Evolutionary conservation across 2,888 invertebrate species (phyloP).

Genomic region (Oscheius sp.): DNA sequence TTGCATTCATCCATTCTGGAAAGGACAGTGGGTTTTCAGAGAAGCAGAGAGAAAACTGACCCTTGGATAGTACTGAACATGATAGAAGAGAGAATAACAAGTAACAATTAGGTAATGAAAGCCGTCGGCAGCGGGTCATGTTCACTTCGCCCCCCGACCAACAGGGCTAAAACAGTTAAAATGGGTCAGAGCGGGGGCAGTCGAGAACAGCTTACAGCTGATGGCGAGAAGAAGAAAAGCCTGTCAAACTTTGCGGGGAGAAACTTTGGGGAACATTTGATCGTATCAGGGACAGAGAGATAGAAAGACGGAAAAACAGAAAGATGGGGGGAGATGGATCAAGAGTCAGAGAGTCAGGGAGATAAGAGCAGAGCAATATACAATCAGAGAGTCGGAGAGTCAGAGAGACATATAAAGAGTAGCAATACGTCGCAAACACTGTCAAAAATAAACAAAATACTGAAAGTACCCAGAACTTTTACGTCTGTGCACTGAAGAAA

Average conservation of each 20-base stretch:
- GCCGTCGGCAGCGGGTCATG: conserved; percentile 26
- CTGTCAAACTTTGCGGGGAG: background rate
- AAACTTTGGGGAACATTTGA: background rate
- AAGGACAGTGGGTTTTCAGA: background rate
- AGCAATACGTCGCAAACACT: too few species aligned
- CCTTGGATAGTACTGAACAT: background rate
- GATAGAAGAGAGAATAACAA: background rate
- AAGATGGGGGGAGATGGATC: too few species aligned
- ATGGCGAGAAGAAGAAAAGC: background rate
- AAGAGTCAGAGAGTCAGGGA: too few species aligned
- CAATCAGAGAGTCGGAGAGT: too few species aligned
- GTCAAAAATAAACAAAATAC: too few species aligned
- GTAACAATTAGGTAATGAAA: conserved; percentile 20
- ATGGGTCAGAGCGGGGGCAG: conserved; percentile 29
- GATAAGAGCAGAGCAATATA: too few species aligned
- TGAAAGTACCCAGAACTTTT: too few species aligned
- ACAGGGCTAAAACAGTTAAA: conserved; percentile 3
- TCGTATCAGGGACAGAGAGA: background rate
- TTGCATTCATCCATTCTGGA: conserved; percentile 24
- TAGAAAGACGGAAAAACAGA: too few species aligned
- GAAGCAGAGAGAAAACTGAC: background rate
- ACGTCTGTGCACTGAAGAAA: too few species aligned
- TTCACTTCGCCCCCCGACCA: background rate
- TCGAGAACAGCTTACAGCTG: conserved; percentile 30
- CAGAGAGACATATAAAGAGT: too few species aligned